Base-by-base conservation (phyloP, 1,140 invertebrate species). In the Drosophila burlai region DNA sequence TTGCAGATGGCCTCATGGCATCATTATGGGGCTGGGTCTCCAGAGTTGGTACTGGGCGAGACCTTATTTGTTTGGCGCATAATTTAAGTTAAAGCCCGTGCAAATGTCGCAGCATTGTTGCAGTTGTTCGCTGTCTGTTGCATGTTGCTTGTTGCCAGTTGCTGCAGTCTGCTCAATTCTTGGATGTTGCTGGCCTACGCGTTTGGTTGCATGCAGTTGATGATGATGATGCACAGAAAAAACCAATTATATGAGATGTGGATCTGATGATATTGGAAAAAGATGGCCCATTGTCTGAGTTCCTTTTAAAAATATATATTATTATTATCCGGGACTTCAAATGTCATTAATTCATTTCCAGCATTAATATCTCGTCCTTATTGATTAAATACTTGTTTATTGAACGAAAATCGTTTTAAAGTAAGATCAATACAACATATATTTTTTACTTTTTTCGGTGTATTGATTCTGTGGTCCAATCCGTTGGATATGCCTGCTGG, bases 31-130 rank as follows among this genome's bases (percentile, higher is more conserved):
- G 38, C 77, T 65, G 71, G 46, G 45, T 69, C 63, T 42, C 36
- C 31, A 31, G 26, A 68, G 71, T 61, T 59, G 69, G 42, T 55
- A 49, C 71, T 73, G 55, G 73, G 73, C 73, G 73, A 81, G 78
- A 85, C 82, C 82, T 85, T 84, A 85, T 84, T 85, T 84, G 73
- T 77, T 84, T 84, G 82, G 67, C 74, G 78, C 82, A 84, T 84
- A 81, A 85, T 84, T 84, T 85, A 84, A 85, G 82, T 77, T 72
- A 80, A 83, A 80, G 77, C 59, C 62, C 58, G 59, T 50, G 65
- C 76, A 83, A 77, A 85, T 84, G 82, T 84, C 82, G 82, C 80
- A 34, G 67, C 43, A 79, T 83, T 80, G 63, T 83, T 82, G 66
- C 79, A 67, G 69, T 83, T 67, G 64, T 71, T 66, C 16, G 50